These are phyloP conservation scores for Chrysopilus asiliformis DNA, from an alignment of 2,888 invertebrate genomes.

Conservation along the genomic window DNA sequence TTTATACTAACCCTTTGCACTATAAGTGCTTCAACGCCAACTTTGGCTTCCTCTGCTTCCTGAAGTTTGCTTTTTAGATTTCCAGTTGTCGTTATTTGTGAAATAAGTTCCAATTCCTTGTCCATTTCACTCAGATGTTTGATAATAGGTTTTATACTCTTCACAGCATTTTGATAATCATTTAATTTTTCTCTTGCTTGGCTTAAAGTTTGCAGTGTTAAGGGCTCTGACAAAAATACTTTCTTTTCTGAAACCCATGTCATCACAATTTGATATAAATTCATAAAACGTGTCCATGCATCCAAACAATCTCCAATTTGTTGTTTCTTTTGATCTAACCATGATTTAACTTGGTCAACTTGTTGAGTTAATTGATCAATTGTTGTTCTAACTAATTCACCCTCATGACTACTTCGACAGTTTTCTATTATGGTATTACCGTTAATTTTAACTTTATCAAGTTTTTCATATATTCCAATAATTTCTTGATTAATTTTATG, in stretches of 20 bases:
- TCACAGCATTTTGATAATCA: conserved; percentile 78
- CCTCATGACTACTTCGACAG: conserved; percentile 63
- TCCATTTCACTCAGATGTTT: conserved; percentile 86
- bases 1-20: conserved; percentile 57
- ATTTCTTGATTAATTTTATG: conserved; percentile 65
- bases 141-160: conserved; percentile 75
- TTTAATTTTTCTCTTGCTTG: conserved; percentile 75
- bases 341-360: conserved; percentile 59
- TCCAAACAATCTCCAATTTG: conserved; percentile 77
- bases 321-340: conserved; percentile 71
- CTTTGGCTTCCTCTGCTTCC: conserved; percentile 74
- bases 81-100: conserved; percentile 69
- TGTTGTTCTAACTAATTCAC: conserved; percentile 58
- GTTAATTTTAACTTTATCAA: conserved; percentile 64
- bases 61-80: conserved; percentile 75
- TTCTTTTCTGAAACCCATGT: conserved; percentile 74
- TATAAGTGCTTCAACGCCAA: conserved; percentile 69
- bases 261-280: conserved; percentile 67
- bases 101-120: conserved; percentile 74
- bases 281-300: conserved; percentile 75
- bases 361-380: conserved; percentile 65
- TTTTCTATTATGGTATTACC: conserved; percentile 68
- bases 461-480: conserved; percentile 54
- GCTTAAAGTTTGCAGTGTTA: conserved; percentile 62
- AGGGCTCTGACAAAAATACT: conserved; percentile 61